These are phyloP conservation scores for Micrasema longulum DNA, from an alignment of 1,140 invertebrate species.

Conservation along the genomic window DNA sequence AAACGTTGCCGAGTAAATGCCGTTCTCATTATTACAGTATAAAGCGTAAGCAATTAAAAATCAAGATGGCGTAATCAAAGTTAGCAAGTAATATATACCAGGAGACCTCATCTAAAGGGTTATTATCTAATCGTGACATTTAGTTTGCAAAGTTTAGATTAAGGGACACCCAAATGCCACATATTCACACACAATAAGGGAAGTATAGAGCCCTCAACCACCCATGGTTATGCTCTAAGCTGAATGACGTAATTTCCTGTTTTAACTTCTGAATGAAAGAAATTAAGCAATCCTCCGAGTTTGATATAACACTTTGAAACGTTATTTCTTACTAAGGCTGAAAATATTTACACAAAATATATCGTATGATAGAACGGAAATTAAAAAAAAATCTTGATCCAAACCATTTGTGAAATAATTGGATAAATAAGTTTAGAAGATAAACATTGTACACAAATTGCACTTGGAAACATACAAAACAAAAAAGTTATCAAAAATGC, in stretches of 20 bases:
- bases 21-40: no score
- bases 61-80: constrained; percentile 26
- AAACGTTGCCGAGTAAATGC: no score
- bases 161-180: constrained; percentile 36
- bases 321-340: no score
- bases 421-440: no score
- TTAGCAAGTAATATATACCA: constrained; percentile 5
- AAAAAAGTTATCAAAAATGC: no score
- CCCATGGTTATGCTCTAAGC: background rate
- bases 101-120: constrained; percentile 16
- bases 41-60: background rate
- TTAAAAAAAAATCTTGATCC: no score
- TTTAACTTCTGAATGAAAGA: constrained; percentile 3
- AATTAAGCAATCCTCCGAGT: constrained; percentile 3
- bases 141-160: constrained; percentile 37
- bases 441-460: no score
- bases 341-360: no score
- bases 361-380: no score
- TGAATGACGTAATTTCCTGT: constrained; percentile 32
- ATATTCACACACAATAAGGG: constrained; percentile 23
- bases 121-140: constrained; percentile 39
- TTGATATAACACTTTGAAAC: background rate
- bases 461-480: no score
- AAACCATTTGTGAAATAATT: no score
- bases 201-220: constrained; percentile 8